Percentiles rank a stretch among this genome's conserved stretches.
Evolutionary conservation across 2,797 vertebrate species (phyloP).

Genomic region (Phrynocephalus vlangalii): DNA sequence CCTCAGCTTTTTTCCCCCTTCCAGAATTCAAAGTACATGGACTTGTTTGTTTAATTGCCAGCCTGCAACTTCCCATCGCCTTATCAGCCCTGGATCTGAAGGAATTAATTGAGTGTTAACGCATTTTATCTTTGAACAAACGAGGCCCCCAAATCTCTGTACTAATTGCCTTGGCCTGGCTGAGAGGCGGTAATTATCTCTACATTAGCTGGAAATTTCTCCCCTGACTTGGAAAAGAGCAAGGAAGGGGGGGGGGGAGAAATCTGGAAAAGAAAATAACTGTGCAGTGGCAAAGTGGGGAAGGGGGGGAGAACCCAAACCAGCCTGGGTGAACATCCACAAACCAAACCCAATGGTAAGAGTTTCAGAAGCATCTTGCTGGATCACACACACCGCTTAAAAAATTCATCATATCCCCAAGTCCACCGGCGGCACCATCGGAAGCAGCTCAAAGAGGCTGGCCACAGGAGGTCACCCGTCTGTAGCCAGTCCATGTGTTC

Average conservation of each 20-base stretch:
- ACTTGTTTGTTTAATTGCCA: constrained; percentile 48
- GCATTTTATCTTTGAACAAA: constrained; percentile 66
- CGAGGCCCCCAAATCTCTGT: constrained; percentile 48
- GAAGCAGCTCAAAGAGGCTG: no score
- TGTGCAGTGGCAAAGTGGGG: background rate
- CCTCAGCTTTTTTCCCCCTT: no score
- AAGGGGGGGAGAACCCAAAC: background rate
- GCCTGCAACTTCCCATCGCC: constrained; percentile 44
- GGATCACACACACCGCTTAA: no score
- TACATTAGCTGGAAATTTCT: constrained; percentile 60
- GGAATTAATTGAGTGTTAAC: constrained; percentile 70
- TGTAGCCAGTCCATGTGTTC: no score
- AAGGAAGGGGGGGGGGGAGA: background rate
- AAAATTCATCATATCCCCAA: no score
- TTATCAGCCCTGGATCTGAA: constrained; percentile 57
- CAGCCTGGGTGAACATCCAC: background rate
- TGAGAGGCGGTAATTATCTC: constrained; percentile 59
- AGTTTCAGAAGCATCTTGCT: no score
- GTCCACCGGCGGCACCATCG: no score
- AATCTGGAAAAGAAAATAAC: constrained; percentile 11
- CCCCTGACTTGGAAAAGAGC: constrained; percentile 39
- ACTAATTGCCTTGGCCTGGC: constrained; percentile 64
- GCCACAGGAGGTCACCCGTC: no score
- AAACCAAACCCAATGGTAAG: background rate
- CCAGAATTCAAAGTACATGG: constrained; percentile 25